phyloP scores from a whole-genome alignment of 1,140 invertebrate species.

The Hyles vespertilio region DNA sequence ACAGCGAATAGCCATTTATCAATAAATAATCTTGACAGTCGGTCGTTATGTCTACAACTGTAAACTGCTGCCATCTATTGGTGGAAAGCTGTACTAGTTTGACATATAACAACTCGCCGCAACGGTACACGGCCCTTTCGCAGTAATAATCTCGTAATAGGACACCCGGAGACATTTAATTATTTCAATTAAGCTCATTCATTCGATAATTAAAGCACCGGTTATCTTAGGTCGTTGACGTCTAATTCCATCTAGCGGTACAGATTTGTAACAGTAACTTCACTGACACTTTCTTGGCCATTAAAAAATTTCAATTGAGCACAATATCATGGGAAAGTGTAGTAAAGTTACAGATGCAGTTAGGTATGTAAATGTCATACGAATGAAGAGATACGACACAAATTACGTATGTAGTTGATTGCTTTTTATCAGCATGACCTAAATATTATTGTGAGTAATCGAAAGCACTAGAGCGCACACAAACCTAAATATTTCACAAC shows the following conservation, averaged over 20 bases:
- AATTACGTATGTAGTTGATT: slow-evolving; percentile 13
- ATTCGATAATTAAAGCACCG: slow-evolving; percentile 14
- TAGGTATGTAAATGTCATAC: slow-evolving; percentile 6
- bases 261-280: slow-evolving; percentile 18
- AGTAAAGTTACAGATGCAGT: background rate
- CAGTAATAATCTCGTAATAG: slow-evolving; percentile 23
- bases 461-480: slow-evolving; percentile 26
- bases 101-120: slow-evolving; percentile 39
- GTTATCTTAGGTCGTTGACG: slow-evolving; percentile 22
- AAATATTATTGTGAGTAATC: slow-evolving; percentile 30
- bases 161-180: slow-evolving; percentile 20
- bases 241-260: slow-evolving; percentile 37
- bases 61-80: slow-evolving; percentile 42
- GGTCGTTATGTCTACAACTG: slow-evolving; percentile 11
- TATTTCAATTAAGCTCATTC: slow-evolving; percentile 31
- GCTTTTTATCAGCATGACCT: slow-evolving; percentile 27
- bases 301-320: too few species aligned
- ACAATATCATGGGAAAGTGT: too few species aligned
- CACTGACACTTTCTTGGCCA: too few species aligned
- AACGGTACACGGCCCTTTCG: slow-evolving; percentile 42
- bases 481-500: slow-evolving; percentile 15
- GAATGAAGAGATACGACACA: slow-evolving; percentile 9
- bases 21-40: slow-evolving; percentile 6
- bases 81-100: slow-evolving; percentile 27
- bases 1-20: background rate